Base-by-base conservation (phyloP, 1,140 invertebrate genomes). In the Fopius arisanus region DNA sequence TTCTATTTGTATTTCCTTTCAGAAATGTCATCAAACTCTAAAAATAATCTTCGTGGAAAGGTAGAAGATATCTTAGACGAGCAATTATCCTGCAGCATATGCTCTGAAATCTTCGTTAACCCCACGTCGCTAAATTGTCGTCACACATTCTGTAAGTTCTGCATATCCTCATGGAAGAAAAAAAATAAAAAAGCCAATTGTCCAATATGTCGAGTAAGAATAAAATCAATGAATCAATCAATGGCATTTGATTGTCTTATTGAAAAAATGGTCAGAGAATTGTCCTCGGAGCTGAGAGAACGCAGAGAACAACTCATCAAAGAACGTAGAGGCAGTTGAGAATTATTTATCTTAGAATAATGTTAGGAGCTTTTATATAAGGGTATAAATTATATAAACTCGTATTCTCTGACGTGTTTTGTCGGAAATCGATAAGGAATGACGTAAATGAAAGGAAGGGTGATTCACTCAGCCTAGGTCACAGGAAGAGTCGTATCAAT, bases 21-120 rank as follows among this genome's bases (percentile, higher is more conserved):
- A 77, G 67, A 73, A 82, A 72, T 62, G 51, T 9, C 26, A 77
- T 77, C 29, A 48, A 79, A 12, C 48, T 73, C 71, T 71, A 76
- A 75, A 23, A 72, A 82, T 23, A 87, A 89, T 68, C 84, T 90
- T 37, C 85, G 79, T 14, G 82, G 87, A 1, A 89, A 91, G 78
- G 90, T 94, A 33, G 89, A 86, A 23, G 84, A 91, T 70, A 88
- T 93, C n/a, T 90, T 95, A 88, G 93, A 95, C 76, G 91, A 90
- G 68, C 94, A 96, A 80, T 83, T 96, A 16, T 91, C 92, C 69
- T 96, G 94, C 81, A 91, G 90, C 68, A 93, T 96, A 73, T 96
- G 94, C 81, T 92, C 91, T 63, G 94, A 96, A 86, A 84, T 95
- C 0, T 94, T 95, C 84, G 88, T 95, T 0, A 87, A 87, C 37